These are phyloP conservation scores for Zosterops lateralis DNA, from an alignment of 2,113 vertebrate genomes.

Conservation along the genomic window DNA sequence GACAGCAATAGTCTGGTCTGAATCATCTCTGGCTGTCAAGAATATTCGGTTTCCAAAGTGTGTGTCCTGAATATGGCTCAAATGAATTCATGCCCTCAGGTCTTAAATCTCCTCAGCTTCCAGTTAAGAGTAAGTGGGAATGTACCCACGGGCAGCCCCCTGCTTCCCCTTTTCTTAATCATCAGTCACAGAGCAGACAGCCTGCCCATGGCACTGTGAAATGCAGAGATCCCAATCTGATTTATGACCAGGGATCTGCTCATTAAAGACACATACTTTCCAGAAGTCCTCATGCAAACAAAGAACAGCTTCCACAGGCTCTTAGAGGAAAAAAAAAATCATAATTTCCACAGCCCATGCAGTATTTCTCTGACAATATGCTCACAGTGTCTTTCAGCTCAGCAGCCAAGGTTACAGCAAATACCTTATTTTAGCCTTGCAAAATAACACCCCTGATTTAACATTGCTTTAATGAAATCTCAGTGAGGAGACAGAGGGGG, in stretches of 20 bases:
- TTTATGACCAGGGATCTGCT: not conserved
- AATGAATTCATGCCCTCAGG: not conserved
- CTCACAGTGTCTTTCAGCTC: not conserved
- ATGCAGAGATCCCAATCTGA: not conserved
- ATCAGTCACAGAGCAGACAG: not conserved
- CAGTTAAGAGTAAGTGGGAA: not conserved
- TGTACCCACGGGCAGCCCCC: not conserved
- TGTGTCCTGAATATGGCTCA: not conserved
- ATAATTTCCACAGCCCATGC: not conserved
- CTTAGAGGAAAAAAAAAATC: not conserved
- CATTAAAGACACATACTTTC: not conserved
- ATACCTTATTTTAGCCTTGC: slow-evolving; percentile 3
- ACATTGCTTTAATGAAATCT: slow-evolving; percentile 3
- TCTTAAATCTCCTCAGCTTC: not conserved
- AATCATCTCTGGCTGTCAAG: not conserved
- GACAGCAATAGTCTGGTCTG: not conserved
- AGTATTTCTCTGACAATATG: not conserved
- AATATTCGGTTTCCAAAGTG: rapidly evolving
- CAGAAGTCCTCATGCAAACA: not conserved
- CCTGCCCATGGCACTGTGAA: rapidly evolving
- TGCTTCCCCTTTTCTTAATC: not conserved
- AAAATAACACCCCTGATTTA: not conserved
- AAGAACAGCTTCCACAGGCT: not conserved
- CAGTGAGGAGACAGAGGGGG: not conserved
- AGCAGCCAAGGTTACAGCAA: not conserved